phyloP scores from a whole-genome alignment of 2,113 vertebrate genomes.

The Helogale parvula region DNA sequence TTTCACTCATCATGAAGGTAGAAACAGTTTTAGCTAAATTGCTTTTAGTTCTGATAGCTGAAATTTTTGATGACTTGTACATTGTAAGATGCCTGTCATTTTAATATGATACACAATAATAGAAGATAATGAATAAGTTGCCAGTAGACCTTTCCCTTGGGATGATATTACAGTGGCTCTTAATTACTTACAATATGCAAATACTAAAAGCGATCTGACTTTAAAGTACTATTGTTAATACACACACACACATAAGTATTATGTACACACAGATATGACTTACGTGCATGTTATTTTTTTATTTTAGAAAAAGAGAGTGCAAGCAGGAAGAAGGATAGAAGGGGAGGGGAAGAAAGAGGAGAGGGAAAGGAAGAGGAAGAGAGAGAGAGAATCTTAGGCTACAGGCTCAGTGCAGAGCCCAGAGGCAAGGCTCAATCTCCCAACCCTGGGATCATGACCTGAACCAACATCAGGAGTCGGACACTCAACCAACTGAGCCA shows the following conservation, averaged over 20 bases:
- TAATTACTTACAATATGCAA: conserved; percentile 94
- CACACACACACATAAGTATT: not conserved
- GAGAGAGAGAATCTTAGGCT: too few relatives aligned
- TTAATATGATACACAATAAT: conserved; percentile 86
- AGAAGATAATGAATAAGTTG: conserved; percentile 87
- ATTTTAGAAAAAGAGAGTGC: too few relatives aligned
- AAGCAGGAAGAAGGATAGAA: too few relatives aligned
- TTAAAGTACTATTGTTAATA: conserved; percentile 43
- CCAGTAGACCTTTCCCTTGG: conserved; percentile 81
- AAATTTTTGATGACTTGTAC: conserved; percentile 81
- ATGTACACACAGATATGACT: not conserved
- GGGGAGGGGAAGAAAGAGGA: too few relatives aligned
- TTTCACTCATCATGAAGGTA: conserved; percentile 34
- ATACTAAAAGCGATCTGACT: conserved; percentile 72
- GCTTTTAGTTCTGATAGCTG: conserved; percentile 76
- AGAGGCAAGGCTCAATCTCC: too few relatives aligned
- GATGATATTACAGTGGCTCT: conserved; percentile 87
- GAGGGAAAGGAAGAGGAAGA: too few relatives aligned
- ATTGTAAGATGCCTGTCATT: conserved; percentile 87
- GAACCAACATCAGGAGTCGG: too few relatives aligned
- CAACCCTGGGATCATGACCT: too few relatives aligned
- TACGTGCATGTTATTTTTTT: not conserved
- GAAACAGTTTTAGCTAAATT: conserved; percentile 63
- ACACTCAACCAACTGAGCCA: too few relatives aligned
- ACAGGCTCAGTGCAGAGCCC: too few relatives aligned